These are phyloP conservation scores for Rhinolophus sinicus DNA, from an alignment of 2,113 vertebrate species.

Conservation along the genomic window DNA sequence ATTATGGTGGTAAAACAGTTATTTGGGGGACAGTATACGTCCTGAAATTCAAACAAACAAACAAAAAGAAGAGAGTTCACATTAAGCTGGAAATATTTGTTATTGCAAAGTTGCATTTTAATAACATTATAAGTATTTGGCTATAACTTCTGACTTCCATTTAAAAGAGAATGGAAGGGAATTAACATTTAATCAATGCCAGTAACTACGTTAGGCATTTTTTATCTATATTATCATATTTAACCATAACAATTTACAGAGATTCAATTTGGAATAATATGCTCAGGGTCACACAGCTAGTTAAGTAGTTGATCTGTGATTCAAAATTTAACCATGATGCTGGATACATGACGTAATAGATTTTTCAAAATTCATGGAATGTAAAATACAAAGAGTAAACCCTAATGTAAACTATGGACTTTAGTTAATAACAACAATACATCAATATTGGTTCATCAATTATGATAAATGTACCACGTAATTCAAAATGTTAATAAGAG, in stretches of 20 bases:
- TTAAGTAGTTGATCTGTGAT: background rate
- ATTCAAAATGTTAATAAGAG: constrained; percentile 18
- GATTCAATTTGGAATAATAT: background rate
- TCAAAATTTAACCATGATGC: background rate
- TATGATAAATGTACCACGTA: background rate
- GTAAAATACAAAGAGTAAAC: background rate
- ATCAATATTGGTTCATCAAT: background rate
- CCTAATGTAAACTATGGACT: background rate
- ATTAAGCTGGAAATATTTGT: background rate
- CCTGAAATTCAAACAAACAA: background rate
- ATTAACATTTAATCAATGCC: constrained; percentile 18
- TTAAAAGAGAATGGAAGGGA: constrained; percentile 14
- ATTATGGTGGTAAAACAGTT: constrained; percentile 2
- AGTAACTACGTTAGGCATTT: constrained; percentile 16
- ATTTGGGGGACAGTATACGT: background rate
- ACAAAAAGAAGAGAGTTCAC: background rate
- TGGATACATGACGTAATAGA: background rate
- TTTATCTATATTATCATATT: constrained; percentile 27
- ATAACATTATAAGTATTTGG: background rate
- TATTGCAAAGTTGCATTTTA: constrained; percentile 9
- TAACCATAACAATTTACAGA: constrained; percentile 6
- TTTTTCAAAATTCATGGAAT: background rate
- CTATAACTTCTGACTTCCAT: constrained; percentile 18
- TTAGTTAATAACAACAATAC: background rate
- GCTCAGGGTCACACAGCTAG: background rate